phyloP scores from a whole-genome alignment of 2,888 invertebrate genomes.

The Tinea pellionella region DNA sequence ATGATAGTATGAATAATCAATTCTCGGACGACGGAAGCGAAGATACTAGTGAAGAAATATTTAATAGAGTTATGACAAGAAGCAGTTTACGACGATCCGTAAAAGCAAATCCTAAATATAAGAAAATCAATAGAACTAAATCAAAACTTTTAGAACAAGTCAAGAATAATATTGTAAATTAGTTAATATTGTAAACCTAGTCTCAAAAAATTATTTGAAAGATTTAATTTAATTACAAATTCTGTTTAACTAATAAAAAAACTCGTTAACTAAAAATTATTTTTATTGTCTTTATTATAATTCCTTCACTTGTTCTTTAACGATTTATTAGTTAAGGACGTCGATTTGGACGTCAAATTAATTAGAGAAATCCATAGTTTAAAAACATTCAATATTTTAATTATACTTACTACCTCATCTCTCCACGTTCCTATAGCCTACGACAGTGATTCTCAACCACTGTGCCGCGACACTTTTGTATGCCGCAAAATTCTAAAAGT shows the following conservation, averaged over 20 bases:
- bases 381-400: too few species aligned
- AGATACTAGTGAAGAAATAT: slow-evolving; percentile 61
- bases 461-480: too few species aligned
- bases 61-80: slow-evolving; percentile 58
- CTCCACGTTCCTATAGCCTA: too few species aligned
- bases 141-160: slow-evolving; percentile 58
- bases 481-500: too few species aligned
- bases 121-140: slow-evolving; percentile 58
- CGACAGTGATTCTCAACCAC: too few species aligned
- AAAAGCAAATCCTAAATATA: slow-evolving; percentile 63
- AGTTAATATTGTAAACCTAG: not conserved
- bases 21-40: slow-evolving; percentile 63
- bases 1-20: slow-evolving; percentile 62
- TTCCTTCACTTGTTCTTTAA: not conserved
- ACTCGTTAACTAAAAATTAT: not conserved
- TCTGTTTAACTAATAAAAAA: not conserved
- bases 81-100: slow-evolving; percentile 56
- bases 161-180: slow-evolving; percentile 55
- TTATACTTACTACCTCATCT: too few species aligned
- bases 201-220: not conserved
- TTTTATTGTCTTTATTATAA: not conserved
- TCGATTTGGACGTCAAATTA: too few species aligned
- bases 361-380: too few species aligned
- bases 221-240: not conserved
- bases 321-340: too few species aligned